These are phyloP conservation scores for Pachycephus smyrnensis DNA, from an alignment of 2,888 invertebrate species.

Conservation along the genomic window DNA sequence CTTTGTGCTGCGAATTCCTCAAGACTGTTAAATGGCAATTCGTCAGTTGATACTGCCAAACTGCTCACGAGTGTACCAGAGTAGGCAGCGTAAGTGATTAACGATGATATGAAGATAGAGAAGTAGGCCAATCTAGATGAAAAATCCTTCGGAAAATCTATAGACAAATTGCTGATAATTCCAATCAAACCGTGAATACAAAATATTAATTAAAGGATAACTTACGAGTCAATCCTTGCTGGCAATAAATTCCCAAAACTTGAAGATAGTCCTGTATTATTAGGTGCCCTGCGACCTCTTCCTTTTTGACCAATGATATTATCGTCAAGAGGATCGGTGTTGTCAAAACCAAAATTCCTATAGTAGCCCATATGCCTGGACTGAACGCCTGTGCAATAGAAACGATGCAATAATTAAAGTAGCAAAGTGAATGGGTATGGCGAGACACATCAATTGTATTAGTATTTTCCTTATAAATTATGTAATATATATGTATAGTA, in stretches of 20 bases:
- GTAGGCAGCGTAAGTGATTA: slow-evolving; percentile 34
- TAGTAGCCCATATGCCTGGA: not conserved
- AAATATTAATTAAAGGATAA: not conserved
- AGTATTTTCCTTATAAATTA: not conserved
- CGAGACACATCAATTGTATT: not conserved
- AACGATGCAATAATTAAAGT: not conserved
- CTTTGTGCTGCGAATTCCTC: slow-evolving; percentile 32
- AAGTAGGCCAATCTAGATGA: slow-evolving; percentile 33
- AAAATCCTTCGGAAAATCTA: slow-evolving; percentile 29
- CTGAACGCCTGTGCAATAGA: not conserved
- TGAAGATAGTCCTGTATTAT: slow-evolving; percentile 15
- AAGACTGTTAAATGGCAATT: slow-evolving; percentile 34
- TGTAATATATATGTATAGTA: not conserved
- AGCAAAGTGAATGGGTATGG: not conserved
- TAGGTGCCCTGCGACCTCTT: not conserved
- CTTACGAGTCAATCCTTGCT: slow-evolving; percentile 33
- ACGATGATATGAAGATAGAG: slow-evolving; percentile 31
- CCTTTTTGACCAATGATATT: not conserved
- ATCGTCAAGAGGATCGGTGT: not conserved
- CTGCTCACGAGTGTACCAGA: slow-evolving; percentile 40
- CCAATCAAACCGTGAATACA: not conserved
- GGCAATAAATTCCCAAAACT: slow-evolving; percentile 35
- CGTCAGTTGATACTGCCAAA: slow-evolving; percentile 30
- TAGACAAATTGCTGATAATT: not conserved
- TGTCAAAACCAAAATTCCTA: not conserved